A percentile compares a stretch with the other conserved stretches of the same genome.
Evolutionary conservation across 1,140 invertebrate species (phyloP).

Genomic region (Drosophila bifasciata): DNA sequence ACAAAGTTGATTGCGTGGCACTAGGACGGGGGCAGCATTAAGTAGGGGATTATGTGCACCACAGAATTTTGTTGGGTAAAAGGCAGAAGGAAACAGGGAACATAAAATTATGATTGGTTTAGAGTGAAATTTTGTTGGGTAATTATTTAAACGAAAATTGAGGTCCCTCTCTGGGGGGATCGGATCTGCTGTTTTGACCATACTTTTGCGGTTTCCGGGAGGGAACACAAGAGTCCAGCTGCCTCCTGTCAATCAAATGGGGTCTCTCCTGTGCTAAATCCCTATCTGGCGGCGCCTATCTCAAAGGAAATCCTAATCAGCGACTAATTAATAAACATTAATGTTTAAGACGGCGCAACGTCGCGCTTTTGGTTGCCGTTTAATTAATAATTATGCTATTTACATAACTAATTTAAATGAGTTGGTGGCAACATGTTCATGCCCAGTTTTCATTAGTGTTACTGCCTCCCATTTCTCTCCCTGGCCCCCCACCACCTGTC

Average conservation of each 20-base stretch:
- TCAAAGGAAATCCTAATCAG: slow-evolving; percentile 10
- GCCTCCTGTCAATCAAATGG: slow-evolving; percentile 50
- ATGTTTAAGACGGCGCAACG: slow-evolving; percentile 15
- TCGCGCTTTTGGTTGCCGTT: slow-evolving; percentile 42
- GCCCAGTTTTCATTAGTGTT: slow-evolving; percentile 68
- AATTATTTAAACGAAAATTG: slow-evolving; percentile 68
- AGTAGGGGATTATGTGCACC: slow-evolving; percentile 63
- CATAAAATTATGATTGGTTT: slow-evolving; percentile 66
- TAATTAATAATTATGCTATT: slow-evolving; percentile 71
- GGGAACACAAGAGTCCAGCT: slow-evolving; percentile 15
- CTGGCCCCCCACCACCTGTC: slow-evolving; percentile 1
- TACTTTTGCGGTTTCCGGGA: slow-evolving; percentile 64
- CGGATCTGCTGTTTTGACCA: slow-evolving; percentile 15
- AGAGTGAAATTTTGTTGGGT: slow-evolving; percentile 43
- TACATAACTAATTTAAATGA: slow-evolving; percentile 76
- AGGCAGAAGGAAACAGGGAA: slow-evolving; percentile 17
- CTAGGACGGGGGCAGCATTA: slow-evolving; percentile 9
- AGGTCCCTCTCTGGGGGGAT: slow-evolving; percentile 45
- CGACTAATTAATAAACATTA: slow-evolving; percentile 70
- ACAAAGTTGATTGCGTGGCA: slow-evolving; percentile 24
- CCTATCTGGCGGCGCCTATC: slow-evolving; percentile 25
- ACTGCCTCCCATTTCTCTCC: not conserved
- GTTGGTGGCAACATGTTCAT: slow-evolving; percentile 68
- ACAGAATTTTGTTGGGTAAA: slow-evolving; percentile 16
- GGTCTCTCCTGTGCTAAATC: not conserved